Conservation (phyloP, 1,140 invertebrate genomes). For the Proctacanthus coquilletti region DNA sequence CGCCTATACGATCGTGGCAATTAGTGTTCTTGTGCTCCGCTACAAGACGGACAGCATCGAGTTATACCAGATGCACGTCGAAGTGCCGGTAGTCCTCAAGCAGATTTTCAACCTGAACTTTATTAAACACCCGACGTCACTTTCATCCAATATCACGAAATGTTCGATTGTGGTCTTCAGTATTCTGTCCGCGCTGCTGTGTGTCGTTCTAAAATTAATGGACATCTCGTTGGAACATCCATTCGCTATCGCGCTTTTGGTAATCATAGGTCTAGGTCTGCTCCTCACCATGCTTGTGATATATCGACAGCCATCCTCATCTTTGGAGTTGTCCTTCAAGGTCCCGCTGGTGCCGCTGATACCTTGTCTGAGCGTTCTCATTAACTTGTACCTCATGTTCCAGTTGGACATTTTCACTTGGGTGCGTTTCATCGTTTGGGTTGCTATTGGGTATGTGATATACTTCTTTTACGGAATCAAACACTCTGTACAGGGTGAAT, state of each 20-base stretch:
- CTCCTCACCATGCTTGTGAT: conserved; percentile 20
- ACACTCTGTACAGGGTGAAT: conserved; percentile 29
- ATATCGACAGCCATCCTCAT: conserved; percentile 19
- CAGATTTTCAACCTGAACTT: conserved; percentile 42
- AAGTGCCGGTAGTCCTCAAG: conserved; percentile 15
- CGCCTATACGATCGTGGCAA: conserved; percentile 83
- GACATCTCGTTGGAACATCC: neutral
- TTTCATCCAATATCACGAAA: conserved; percentile 42
- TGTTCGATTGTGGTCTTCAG: conserved; percentile 38
- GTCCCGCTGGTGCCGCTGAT: conserved; percentile 75
- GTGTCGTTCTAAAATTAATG: conserved; percentile 4
- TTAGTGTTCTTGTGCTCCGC: conserved; percentile 75
- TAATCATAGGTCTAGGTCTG: conserved; percentile 14
- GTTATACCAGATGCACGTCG: conserved; percentile 29
- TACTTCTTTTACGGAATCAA: conserved; percentile 42
- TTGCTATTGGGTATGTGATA: conserved; percentile 49
- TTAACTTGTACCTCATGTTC: conserved; percentile 79
- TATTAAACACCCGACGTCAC: conserved; percentile 35
- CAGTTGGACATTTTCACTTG: conserved; percentile 69
- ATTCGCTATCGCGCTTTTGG: conserved; percentile 8
- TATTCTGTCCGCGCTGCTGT: conserved; percentile 17
- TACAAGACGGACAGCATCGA: conserved; percentile 31
- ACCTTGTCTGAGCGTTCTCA: conserved; percentile 66
- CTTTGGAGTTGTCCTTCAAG: conserved; percentile 35
- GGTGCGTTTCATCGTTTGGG: conserved; percentile 72